Base-by-base conservation (phyloP, 1,140 invertebrate species). In the Ostrea edulis region DNA sequence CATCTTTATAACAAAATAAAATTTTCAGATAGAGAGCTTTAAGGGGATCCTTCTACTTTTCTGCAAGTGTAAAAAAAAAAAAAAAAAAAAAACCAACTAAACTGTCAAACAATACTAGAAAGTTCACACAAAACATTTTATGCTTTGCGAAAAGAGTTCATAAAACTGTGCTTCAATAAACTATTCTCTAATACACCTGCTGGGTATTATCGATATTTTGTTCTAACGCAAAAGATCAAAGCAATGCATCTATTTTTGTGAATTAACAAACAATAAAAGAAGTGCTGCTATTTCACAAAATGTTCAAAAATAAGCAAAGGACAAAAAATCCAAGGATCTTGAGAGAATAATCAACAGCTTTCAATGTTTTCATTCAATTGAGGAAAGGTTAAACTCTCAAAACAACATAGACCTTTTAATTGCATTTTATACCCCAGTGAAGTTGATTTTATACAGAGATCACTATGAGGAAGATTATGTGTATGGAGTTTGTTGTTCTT, bases 371-470 rank as follows among this genome's bases (percentile, higher is more conserved):
- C 25, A 29, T 77, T 77, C 68, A 35, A 77, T 29, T 77, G 68
- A 77, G 14, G 68, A 14, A 35, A 77, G 25, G 68, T 77, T 77
- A 77, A 77, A 77, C 68, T 77, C 68, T 22, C 68, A 77, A 29
- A 25, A 77, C 68, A 77, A 77, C 68, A 77, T 29, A 77, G 68
- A 77, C 68, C 25, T 29, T 35, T 77, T 77, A 77, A 77, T 77
- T 77, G 68, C 68, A 77, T 77, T 77, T 77, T 77, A 77, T 35
- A 29, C 68, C 68, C 68, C 68, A 11, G 68, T 77, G 68, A 77
- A 77, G 68, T 77, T 77, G 68, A 77, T 77, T 77, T 77, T 77
- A 77, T 8, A 77, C 68, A 77, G 17, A 77, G 68, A 25, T 77
- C 68, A 77, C 9, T 35, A 8, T 35, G 29, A 77, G 68, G 29